Evolutionary conservation across 2,888 invertebrate species (phyloP), one percentile per base, ranked within the genome.

Genomic region (Anorthoa munda): DNA sequence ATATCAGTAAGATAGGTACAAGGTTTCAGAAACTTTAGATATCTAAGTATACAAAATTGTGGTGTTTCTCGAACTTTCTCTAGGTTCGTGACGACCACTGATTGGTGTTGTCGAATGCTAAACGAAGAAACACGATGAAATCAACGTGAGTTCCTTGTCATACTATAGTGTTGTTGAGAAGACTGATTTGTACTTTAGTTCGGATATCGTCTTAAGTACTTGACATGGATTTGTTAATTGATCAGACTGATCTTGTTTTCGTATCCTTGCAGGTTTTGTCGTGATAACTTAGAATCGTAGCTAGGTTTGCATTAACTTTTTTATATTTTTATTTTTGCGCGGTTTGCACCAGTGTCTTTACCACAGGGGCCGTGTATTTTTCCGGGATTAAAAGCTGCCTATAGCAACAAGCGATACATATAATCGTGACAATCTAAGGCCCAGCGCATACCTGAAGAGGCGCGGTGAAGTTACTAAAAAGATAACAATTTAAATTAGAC

Each of bases 1-100:
- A 46, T 9, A 46, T 45, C 21, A 45, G 9, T 21, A 45, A 1
- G 39, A 45, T 45, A 55, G 21, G 21, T 55, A 39, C 39, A 23
- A 59, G 15, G 15, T 83, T 84, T 66, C 75, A 76, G 68, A 56
- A 73, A 80, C 72, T 69, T 75, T 82, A 87, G 89, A 88, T 88
- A 77, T 88, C 85, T 87, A 87, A 88, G 86, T 88, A 83, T 83
- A 83, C 82, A 85, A 92, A 91, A 90, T 90, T 89, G 88, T 88
- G 83, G 87, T 87, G 88, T 90, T 90, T 90, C 87, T 79, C 78
- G 70, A 76, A 89, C 91, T 91, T 91, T 91, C 91, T 83, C 87
- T 67, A 65, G 39, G 58, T 67, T 85, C 88, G 87, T 87, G 86
- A 84, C 84, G 74, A 65, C 60, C 76, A 55, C 60, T 86, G 82